Conservation (phyloP, 1,140 invertebrate genomes). For the Harpegnathos saltator region DNA sequence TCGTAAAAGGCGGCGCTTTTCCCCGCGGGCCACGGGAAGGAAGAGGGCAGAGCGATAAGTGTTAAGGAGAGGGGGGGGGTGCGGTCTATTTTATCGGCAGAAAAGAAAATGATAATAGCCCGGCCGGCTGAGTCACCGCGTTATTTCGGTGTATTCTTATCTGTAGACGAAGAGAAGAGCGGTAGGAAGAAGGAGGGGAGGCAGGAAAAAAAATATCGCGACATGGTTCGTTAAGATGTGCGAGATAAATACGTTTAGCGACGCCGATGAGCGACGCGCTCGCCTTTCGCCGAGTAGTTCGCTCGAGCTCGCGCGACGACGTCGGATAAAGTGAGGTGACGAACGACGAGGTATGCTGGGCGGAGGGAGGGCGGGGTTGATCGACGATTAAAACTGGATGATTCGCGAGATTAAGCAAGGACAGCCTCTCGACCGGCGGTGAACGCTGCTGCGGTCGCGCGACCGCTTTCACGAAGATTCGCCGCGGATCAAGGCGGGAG, state of each 20-base stretch:
- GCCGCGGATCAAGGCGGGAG: not conserved
- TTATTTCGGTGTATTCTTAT: slow-evolving; percentile 26
- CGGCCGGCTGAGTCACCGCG: slow-evolving; percentile 8
- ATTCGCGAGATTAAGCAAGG: not conserved
- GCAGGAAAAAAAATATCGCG: not conserved
- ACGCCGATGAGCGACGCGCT: slow-evolving; percentile 10
- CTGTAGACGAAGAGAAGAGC: not conserved
- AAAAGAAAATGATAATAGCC: not conserved
- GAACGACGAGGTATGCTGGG: too few relatives aligned
- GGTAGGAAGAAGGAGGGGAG: too few relatives aligned
- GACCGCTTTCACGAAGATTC: slow-evolving; percentile 2
- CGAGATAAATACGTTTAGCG: slow-evolving; percentile 13
- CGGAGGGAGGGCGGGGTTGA: not conserved
- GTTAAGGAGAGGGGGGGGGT: too few relatives aligned
- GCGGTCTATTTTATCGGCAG: too few relatives aligned
- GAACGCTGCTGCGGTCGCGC: not conserved
- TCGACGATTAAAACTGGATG: not conserved
- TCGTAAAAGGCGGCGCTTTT: not conserved
- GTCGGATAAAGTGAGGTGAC: not conserved
- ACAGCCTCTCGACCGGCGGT: not conserved
- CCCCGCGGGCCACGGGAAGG: not conserved
- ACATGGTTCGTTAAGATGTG: slow-evolving; percentile 26
- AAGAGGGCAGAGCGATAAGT: too few relatives aligned
- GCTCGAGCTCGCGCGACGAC: not conserved
- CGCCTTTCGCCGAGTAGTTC: not conserved